Conservation (phyloP, 2,888 invertebrate genomes). For the Scaptomyza flava region DNA sequence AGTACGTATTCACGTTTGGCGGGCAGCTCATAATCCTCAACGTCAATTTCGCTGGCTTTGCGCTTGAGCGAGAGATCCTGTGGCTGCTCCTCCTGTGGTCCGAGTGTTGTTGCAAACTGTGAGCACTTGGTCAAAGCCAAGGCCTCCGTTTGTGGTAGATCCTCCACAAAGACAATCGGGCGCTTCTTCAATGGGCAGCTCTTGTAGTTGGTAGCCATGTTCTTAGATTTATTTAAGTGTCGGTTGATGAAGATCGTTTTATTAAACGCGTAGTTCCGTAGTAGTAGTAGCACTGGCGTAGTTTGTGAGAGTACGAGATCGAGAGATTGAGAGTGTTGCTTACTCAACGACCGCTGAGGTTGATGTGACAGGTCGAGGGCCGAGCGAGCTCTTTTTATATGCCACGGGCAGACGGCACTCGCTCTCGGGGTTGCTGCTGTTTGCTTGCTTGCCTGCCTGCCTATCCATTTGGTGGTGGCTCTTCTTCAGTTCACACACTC, state of each 20-base stretch:
- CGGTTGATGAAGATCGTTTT: constrained; percentile 11
- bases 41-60: constrained; percentile 61
- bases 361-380: constrained; percentile 83
- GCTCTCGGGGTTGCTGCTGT: constrained; percentile 41
- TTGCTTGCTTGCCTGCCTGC: constrained; percentile 35
- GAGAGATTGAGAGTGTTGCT: constrained; percentile 59
- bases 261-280: constrained; percentile 41
- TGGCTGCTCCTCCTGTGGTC: constrained; percentile 68
- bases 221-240: constrained; percentile 17
- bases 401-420: constrained; percentile 35
- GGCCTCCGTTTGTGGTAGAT: constrained; percentile 82
- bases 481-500: constrained; percentile 63
- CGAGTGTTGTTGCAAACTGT: constrained; percentile 21
- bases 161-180: constrained; percentile 90
- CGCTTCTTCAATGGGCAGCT: constrained; percentile 96
- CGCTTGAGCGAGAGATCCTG: constrained; percentile 83
- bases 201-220: constrained; percentile 88
- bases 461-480: constrained; percentile 69
- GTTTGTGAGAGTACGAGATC: constrained; percentile 20
- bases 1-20: constrained; percentile 80
- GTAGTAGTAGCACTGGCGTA: constrained; percentile 28
- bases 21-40: constrained; percentile 66
- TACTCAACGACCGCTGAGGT: constrained; percentile 80
- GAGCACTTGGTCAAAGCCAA: constrained; percentile 69
- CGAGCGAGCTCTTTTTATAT: constrained; percentile 77